Conservation (phyloP, 2,113 vertebrate species). For the Bettongia penicillata region DNA sequence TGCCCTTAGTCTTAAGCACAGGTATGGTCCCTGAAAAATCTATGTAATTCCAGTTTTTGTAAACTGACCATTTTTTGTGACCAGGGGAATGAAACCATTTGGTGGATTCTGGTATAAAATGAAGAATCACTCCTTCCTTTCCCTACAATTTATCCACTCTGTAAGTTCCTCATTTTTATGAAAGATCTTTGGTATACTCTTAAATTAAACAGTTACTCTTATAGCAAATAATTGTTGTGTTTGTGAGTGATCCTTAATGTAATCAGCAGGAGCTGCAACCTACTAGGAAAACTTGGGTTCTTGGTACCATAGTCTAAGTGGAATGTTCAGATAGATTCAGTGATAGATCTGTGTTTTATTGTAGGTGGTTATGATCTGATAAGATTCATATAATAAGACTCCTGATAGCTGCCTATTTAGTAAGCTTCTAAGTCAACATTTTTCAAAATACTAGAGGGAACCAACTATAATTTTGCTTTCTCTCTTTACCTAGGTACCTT, state of each 20-base stretch:
- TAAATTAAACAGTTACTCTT: not conserved
- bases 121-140: not conserved
- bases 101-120: not conserved
- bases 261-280: not conserved
- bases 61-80: constrained; percentile 18
- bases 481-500: constrained; percentile 89
- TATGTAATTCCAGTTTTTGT: constrained; percentile 32
- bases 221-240: not conserved
- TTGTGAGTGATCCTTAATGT: not conserved
- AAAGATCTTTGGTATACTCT: not conserved
- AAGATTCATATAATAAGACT: constrained; percentile 22
- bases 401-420: constrained; percentile 52
- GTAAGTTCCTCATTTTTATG: constrained; percentile 31
- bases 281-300: not conserved
- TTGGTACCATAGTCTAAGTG: not conserved
- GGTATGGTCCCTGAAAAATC: constrained; percentile 9
- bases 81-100: constrained; percentile 64
- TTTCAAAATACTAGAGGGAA: constrained; percentile 76
- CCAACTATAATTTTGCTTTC: constrained; percentile 73
- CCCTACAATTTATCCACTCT: constrained; percentile 42
- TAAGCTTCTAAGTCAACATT: constrained; percentile 73
- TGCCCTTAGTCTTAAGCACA: not conserved
- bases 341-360: not conserved
- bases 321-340: not conserved
- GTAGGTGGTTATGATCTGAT: not conserved